These are phyloP conservation scores for Tonatia bakeri DNA, from an alignment of 2,113 vertebrate genomes.

Conservation along the genomic window DNA sequence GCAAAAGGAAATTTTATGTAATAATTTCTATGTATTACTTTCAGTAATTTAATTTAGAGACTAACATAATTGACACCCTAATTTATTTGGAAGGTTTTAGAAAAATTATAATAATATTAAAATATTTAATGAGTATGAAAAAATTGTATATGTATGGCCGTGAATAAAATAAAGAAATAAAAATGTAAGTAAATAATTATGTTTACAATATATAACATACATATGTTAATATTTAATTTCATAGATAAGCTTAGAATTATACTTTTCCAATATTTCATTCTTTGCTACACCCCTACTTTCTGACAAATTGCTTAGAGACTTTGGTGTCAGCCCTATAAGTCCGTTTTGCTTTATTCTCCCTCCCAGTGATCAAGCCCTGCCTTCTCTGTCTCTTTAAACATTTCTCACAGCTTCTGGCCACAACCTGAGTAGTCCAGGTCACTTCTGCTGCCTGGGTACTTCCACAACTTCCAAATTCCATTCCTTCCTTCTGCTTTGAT, in stretches of 20 bases:
- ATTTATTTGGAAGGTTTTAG: neutral
- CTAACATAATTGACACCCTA: constrained; percentile 7
- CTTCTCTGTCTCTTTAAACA: neutral
- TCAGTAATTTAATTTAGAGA: constrained; percentile 13
- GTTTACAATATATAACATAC: neutral
- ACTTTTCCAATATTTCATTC: neutral
- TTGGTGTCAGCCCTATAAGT: neutral
- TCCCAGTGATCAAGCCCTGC: neutral
- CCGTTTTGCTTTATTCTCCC: neutral
- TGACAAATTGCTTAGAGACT: neutral
- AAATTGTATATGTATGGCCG: neutral
- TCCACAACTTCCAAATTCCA: neutral
- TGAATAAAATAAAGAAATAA: neutral
- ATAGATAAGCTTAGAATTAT: neutral
- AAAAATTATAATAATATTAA: neutral
- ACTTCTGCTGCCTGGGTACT: neutral
- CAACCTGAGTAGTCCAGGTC: neutral
- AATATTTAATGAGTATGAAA: no score
- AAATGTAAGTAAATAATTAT: neutral
- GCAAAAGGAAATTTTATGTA: constrained; percentile 18
- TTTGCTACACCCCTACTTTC: neutral
- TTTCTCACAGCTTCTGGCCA: neutral
- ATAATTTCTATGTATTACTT: neutral
- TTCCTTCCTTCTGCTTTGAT: neutral
- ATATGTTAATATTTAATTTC: neutral